These are phyloP conservation scores for Apamea epomidion DNA, from an alignment of 2,888 invertebrate species.

Conservation along the genomic window DNA sequence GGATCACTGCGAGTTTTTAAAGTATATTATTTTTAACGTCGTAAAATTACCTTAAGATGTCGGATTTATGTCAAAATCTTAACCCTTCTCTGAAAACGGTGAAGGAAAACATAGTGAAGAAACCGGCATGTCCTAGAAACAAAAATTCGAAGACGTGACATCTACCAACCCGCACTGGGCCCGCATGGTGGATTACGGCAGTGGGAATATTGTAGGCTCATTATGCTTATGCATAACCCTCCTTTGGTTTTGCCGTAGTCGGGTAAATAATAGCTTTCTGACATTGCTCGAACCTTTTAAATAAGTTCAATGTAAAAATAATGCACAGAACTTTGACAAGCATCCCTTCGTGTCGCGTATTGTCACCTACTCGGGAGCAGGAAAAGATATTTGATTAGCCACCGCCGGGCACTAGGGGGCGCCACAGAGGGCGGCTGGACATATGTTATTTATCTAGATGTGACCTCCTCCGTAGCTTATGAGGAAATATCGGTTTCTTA, in stretches of 20 bases:
- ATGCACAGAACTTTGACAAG: slow-evolving; percentile 74
- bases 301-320: slow-evolving; percentile 10
- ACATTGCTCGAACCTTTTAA: neutral
- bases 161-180: no score
- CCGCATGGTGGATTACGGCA: no score
- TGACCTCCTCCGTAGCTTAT: slow-evolving; percentile 52
- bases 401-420: slow-evolving; percentile 80
- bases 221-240: no score
- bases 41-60: neutral
- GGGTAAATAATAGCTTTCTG: neutral
- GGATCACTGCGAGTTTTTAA: neutral
- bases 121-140: no score
- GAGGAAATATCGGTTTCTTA: slow-evolving; percentile 57
- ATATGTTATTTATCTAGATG: slow-evolving; percentile 64
- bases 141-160: no score
- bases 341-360: slow-evolving; percentile 76
- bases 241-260: no score
- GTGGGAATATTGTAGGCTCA: no score
- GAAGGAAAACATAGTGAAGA: no score
- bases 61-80: neutral
- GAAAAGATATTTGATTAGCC: slow-evolving; percentile 89
- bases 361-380: slow-evolving; percentile 82
- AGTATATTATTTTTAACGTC: no score
- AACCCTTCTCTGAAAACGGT: no score
- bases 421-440: slow-evolving; percentile 55